A percentile compares a stretch with the other conserved stretches of the same genome.
Evolutionary conservation across 2,113 vertebrate species (phyloP).

Genomic region (Mustela nigripes): DNA sequence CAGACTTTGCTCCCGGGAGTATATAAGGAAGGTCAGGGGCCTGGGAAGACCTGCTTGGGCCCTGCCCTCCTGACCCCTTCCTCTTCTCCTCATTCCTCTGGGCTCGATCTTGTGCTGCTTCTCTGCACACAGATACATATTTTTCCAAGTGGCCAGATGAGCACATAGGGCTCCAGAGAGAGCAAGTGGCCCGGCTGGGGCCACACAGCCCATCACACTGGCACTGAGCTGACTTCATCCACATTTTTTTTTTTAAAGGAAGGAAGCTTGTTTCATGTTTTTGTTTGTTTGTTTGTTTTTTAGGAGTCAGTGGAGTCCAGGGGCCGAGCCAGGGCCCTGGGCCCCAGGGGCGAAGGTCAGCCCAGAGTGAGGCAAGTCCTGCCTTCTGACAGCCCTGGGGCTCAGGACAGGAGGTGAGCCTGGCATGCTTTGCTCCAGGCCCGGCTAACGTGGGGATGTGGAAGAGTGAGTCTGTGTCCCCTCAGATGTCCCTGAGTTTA

Average conservation of each 20-base stretch:
- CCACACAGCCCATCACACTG: background rate
- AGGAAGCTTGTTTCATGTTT: conserved; percentile 56
- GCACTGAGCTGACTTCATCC: background rate
- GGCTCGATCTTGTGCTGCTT: background rate
- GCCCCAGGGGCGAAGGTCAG: background rate
- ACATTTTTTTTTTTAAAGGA: background rate
- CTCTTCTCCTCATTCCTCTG: background rate
- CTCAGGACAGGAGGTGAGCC: background rate
- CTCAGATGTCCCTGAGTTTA: background rate
- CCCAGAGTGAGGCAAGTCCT: background rate
- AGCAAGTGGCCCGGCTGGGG: background rate
- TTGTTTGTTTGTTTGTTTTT: conserved; percentile 28
- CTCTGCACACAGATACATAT: background rate
- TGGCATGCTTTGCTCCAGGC: background rate
- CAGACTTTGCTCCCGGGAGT: background rate
- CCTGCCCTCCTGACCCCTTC: background rate
- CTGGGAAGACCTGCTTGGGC: background rate
- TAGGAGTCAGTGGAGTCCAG: background rate
- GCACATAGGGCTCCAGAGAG: background rate
- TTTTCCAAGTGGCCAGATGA: background rate
- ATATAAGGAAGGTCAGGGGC: background rate
- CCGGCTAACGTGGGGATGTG: background rate
- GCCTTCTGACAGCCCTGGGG: background rate
- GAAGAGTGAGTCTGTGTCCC: background rate
- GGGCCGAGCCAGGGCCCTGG: too few relatives aligned